A percentile compares a stretch with the other conserved stretches of the same genome.
These are phyloP conservation scores for Agonopterix arenella DNA, from an alignment of 2,888 invertebrate genomes.

Conservation along the genomic window DNA sequence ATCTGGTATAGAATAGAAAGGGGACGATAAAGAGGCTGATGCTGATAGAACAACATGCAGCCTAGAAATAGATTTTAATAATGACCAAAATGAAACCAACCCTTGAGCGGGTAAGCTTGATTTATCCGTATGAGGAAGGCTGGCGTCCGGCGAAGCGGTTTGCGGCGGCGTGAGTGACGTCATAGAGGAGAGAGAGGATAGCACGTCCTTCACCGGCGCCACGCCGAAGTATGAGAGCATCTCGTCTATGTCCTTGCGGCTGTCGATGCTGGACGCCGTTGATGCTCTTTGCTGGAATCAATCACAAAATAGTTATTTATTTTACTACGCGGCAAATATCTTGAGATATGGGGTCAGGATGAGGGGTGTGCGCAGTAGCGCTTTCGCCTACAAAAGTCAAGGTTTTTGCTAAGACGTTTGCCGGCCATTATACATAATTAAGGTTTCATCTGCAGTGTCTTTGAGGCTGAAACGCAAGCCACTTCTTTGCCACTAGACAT, in stretches of 20 bases:
- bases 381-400: no score
- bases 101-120: conserved; percentile 66
- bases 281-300: conserved; percentile 72
- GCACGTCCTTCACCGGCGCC: conserved; percentile 90
- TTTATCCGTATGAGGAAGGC: conserved; percentile 81
- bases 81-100: conserved; percentile 25
- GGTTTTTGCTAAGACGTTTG: no score
- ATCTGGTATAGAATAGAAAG: no score
- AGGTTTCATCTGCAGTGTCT: no score
- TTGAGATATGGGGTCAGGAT: no score
- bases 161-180: conserved; percentile 89
- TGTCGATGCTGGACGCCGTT: conserved; percentile 65
- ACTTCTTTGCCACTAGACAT: no score
- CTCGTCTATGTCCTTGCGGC: conserved; percentile 85
- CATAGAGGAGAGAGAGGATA: conserved; percentile 89
- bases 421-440: no score
- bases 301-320: no score
- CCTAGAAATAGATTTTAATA: neutral
- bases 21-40: neutral
- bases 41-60: neutral
- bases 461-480: no score
- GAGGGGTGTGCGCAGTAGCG: no score
- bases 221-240: conserved; percentile 92
- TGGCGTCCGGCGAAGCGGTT: conserved; percentile 88
- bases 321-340: no score